phyloP scores from a whole-genome alignment of 2,888 invertebrate species.

The Lissocephala sabroskyi region DNA sequence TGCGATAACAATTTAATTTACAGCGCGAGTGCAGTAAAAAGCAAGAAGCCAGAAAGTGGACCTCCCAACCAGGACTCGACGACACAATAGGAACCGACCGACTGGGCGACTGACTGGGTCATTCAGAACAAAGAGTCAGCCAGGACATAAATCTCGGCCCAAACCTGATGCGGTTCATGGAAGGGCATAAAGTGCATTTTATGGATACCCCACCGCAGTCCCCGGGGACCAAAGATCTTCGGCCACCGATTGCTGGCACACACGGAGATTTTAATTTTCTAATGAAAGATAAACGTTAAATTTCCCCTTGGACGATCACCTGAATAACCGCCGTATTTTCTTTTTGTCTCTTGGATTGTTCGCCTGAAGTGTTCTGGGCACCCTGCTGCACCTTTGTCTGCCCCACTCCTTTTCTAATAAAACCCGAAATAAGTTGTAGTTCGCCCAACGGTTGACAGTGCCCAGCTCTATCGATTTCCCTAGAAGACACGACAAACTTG shows the following conservation, averaged over 20 bases:
- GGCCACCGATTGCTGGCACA: slow-evolving; percentile 60
- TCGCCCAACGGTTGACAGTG: slow-evolving; percentile 23
- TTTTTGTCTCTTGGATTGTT: neutral
- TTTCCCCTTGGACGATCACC: slow-evolving; percentile 21
- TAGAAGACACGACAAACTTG: slow-evolving; percentile 25
- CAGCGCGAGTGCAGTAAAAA: slow-evolving; percentile 32
- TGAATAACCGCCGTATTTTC: slow-evolving; percentile 35
- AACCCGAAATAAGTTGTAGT: slow-evolving; percentile 60
- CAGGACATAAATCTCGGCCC: slow-evolving; percentile 37
- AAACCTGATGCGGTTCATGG: slow-evolving; percentile 24
- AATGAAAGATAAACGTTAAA: slow-evolving; percentile 61
- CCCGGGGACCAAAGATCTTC: slow-evolving; percentile 43
- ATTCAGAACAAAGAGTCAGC: slow-evolving; percentile 28
- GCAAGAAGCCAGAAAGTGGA: slow-evolving; percentile 25
- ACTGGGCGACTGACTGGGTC: slow-evolving; percentile 13
- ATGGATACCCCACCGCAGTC: slow-evolving; percentile 26
- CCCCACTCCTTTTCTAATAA: slow-evolving; percentile 32
- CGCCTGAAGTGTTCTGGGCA: slow-evolving; percentile 31
- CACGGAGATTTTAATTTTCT: slow-evolving; percentile 58
- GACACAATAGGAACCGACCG: slow-evolving; percentile 6
- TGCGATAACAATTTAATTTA: slow-evolving; percentile 62
- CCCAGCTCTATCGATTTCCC: slow-evolving; percentile 21
- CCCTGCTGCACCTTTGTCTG: slow-evolving; percentile 45
- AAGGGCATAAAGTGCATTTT: slow-evolving; percentile 47
- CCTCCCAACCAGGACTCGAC: slow-evolving; percentile 44